phyloP scores from a whole-genome alignment of 2,888 invertebrate species.

The Pandemis corylana region DNA sequence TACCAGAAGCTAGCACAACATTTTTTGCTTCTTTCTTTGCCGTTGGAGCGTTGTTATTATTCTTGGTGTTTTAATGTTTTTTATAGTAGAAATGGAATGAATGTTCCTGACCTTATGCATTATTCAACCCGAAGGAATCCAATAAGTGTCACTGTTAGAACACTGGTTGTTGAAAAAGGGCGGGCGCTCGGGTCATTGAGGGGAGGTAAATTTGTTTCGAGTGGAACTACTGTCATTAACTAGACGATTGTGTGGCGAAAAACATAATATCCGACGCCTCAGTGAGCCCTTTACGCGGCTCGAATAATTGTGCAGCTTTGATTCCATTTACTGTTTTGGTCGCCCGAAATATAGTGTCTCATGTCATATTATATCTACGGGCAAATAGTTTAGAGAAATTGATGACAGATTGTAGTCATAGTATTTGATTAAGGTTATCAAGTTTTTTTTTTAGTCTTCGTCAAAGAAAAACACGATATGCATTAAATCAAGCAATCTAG shows the following conservation, averaged over 20 bases:
- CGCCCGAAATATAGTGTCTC: not conserved
- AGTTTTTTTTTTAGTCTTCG: no score
- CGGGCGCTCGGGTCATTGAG: conserved; percentile 43
- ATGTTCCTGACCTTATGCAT: conserved; percentile 53
- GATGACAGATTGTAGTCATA: no score
- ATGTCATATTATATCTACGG: not conserved
- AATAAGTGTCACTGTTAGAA: conserved; percentile 69
- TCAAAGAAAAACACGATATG: no score
- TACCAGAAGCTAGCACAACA: not conserved
- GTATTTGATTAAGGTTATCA: no score
- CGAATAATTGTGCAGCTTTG: conserved; percentile 20
- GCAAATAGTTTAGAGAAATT: not conserved
- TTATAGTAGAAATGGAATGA: conserved; percentile 36
- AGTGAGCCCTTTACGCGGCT: conserved; percentile 6
- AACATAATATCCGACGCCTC: conserved; percentile 22
- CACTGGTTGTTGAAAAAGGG: conserved; percentile 58
- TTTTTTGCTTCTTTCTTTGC: not conserved
- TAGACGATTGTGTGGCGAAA: conserved; percentile 25
- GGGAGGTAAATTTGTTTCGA: conserved; percentile 41
- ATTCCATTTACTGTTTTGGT: conserved; percentile 12
- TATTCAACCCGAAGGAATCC: conserved; percentile 64
- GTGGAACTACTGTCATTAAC: conserved; percentile 39
- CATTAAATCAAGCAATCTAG: no score
- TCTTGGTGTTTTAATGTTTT: conserved; percentile 26
- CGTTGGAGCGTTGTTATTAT: conserved; percentile 3